Evolutionary conservation across 2,113 vertebrate genomes (phyloP).

Genomic region (Gallinago paraguaiae): DNA sequence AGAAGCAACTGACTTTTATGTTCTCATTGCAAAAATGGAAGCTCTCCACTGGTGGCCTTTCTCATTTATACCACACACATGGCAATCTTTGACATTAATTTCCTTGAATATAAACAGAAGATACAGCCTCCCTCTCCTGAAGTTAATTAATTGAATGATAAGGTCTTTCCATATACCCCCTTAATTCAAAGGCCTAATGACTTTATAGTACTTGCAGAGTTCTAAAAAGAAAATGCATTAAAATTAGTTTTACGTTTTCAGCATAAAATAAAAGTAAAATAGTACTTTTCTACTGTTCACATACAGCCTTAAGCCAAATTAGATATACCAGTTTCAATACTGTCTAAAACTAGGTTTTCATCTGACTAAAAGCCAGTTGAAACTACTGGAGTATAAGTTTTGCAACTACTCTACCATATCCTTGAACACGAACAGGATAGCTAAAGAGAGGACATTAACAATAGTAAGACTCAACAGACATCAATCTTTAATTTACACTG

Average conservation of each 20-base stretch:
- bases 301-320: neutral
- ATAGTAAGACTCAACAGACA: neutral
- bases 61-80: slow-evolving; percentile 77
- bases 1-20: slow-evolving; percentile 73
- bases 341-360: neutral
- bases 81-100: slow-evolving; percentile 69
- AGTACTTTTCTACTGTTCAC: neutral
- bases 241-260: slow-evolving; percentile 43
- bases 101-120: slow-evolving; percentile 79
- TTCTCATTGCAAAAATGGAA: slow-evolving; percentile 72
- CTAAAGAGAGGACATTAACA: neutral
- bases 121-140: slow-evolving; percentile 64
- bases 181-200: slow-evolving; percentile 64
- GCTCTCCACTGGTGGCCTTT: slow-evolving; percentile 76
- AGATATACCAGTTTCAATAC: neutral
- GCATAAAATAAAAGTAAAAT: slow-evolving; percentile 16
- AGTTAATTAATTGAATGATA: slow-evolving; percentile 74
- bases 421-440: neutral
- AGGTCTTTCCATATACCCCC: slow-evolving; percentile 47
- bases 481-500: neutral
- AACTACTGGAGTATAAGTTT: neutral
- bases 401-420: neutral
- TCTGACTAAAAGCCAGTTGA: neutral
- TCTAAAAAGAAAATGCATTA: slow-evolving; percentile 42
- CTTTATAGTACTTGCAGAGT: neutral